A percentile compares a stretch with the other conserved stretches of the same genome.
Evolutionary conservation across 2,113 vertebrate genomes (phyloP).

Genomic region (Physeter macrocephalus): DNA sequence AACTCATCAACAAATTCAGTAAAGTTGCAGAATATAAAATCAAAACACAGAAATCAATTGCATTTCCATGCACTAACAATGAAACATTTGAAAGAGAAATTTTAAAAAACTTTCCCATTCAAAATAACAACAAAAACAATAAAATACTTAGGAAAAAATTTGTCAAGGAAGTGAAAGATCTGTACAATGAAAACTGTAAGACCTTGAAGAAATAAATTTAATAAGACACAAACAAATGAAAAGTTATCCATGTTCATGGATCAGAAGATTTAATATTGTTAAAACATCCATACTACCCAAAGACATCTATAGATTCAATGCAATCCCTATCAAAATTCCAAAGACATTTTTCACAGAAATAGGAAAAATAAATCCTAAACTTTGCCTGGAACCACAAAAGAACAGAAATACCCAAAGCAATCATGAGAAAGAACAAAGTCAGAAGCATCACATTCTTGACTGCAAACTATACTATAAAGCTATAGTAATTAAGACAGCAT

Average conservation of each 20-base stretch:
- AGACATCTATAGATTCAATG: background rate
- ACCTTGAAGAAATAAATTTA: background rate
- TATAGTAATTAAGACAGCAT: background rate
- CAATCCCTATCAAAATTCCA: background rate
- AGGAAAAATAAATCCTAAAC: background rate
- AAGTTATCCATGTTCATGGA: background rate
- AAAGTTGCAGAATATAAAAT: background rate
- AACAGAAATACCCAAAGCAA: background rate
- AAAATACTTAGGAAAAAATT: background rate
- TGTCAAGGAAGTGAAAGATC: background rate
- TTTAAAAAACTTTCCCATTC: background rate
- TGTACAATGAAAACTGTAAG: background rate
- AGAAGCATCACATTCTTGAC: background rate
- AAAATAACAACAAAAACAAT: background rate
- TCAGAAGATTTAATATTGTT: background rate
- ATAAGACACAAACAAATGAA: background rate
- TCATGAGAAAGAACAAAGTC: background rate
- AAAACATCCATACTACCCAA: background rate
- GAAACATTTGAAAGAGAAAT: background rate
- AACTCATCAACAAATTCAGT: background rate
- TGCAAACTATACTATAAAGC: background rate
- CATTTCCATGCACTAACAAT: background rate
- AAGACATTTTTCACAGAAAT: background rate
- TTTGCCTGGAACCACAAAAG: background rate
- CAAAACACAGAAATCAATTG: background rate